phyloP scores from a whole-genome alignment of 2,797 vertebrate species.

The Coranthus polyacanthus region DNA sequence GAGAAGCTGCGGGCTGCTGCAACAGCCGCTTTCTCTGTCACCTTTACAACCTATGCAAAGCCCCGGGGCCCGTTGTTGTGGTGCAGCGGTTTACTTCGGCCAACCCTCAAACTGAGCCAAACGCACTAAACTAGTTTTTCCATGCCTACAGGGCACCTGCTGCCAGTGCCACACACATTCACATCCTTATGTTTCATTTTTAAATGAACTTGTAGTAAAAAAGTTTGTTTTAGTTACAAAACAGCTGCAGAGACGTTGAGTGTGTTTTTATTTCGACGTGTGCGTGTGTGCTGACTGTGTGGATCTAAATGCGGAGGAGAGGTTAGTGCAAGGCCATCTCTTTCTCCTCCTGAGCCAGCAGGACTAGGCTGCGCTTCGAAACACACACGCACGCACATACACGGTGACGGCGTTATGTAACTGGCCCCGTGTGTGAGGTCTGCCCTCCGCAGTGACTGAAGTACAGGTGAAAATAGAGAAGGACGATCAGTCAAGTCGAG shows the following conservation, averaged over 20 bases:
- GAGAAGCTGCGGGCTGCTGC: constrained; percentile 29
- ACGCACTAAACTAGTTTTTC: constrained; percentile 16
- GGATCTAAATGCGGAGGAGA: constrained; percentile 69
- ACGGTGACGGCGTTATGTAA: constrained; percentile 60
- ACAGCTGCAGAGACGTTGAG: neutral
- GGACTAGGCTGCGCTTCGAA: constrained; percentile 40
- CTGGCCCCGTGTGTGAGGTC: constrained; percentile 51
- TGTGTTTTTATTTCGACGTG: constrained; percentile 17
- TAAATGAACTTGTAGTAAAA: neutral
- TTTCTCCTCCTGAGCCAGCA: constrained; percentile 77
- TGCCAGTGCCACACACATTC: constrained; percentile 31
- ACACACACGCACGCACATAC: constrained; percentile 41
- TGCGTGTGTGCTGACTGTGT: constrained; percentile 63
- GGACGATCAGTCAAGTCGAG: constrained; percentile 28
- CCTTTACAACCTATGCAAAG: constrained; percentile 35
- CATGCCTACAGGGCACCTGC: constrained; percentile 48
- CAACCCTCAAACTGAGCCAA: constrained; percentile 31
- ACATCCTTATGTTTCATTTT: neutral
- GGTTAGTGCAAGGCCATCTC: constrained; percentile 76
- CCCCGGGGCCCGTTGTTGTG: constrained; percentile 38
- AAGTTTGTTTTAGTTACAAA: constrained; percentile 21
- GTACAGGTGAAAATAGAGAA: constrained; percentile 59
- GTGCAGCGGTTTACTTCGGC: constrained; percentile 59
- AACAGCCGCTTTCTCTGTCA: constrained; percentile 28
- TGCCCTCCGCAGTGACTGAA: constrained; percentile 56